A percentile compares a stretch with the other conserved stretches of the same genome.
Evolutionary conservation across 2,888 invertebrate species (phyloP).

Genomic region (Theristus sp.): DNA sequence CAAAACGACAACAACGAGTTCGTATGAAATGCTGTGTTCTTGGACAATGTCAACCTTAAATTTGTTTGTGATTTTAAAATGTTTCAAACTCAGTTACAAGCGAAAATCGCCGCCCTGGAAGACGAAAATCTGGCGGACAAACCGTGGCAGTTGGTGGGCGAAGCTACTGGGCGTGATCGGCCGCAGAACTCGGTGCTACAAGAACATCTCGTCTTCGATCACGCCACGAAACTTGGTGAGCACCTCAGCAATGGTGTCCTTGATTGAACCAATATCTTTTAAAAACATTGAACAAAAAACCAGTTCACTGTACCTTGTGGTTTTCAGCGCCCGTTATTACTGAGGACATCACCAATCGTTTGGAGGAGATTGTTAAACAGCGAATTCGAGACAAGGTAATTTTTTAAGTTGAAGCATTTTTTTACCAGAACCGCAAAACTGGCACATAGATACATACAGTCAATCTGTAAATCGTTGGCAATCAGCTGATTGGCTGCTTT

Average conservation of each 20-base stretch:
- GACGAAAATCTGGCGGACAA: slow-evolving; percentile 48
- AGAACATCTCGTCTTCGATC: slow-evolving; percentile 46
- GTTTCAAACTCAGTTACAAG: background rate
- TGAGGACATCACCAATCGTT: slow-evolving; percentile 58
- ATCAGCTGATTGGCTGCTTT: too few relatives aligned
- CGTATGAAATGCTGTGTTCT: background rate
- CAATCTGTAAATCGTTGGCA: too few relatives aligned
- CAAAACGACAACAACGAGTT: background rate
- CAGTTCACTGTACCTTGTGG: too few relatives aligned
- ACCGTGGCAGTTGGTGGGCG: slow-evolving; percentile 80
- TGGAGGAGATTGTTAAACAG: slow-evolving; percentile 70
- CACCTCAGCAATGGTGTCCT: background rate
- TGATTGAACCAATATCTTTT: too few relatives aligned
- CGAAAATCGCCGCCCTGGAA: slow-evolving; percentile 21
- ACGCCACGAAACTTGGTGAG: background rate
- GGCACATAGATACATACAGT: too few relatives aligned
- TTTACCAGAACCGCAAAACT: too few relatives aligned
- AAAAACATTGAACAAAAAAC: too few relatives aligned
- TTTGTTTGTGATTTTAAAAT: too few relatives aligned
- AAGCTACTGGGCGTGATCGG: slow-evolving; percentile 52
- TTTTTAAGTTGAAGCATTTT: background rate
- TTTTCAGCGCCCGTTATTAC: slow-evolving; percentile 61
- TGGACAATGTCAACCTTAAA: too few relatives aligned
- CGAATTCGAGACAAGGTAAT: slow-evolving; percentile 55
- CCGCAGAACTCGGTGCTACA: slow-evolving; percentile 79